Evolutionary conservation across 2,797 vertebrate genomes (phyloP).

Genomic region (Tragelaphus eurycerus): DNA sequence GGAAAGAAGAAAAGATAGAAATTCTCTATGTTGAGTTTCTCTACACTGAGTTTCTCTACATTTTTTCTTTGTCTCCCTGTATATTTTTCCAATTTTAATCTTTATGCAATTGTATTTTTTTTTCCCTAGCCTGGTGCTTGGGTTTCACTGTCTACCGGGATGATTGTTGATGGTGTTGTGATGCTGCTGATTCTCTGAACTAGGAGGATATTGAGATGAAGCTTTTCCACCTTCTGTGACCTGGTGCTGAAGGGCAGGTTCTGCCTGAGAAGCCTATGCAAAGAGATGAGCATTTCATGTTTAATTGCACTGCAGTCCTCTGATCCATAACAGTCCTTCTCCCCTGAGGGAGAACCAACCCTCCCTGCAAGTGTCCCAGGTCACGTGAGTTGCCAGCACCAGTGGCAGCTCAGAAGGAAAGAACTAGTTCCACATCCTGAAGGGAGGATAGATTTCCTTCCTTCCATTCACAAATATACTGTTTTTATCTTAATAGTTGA

Average conservation of each 20-base stretch:
- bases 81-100: background rate
- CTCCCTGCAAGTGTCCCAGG: background rate
- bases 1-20: background rate
- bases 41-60: background rate
- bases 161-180: background rate
- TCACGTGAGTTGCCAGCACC: background rate
- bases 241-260: background rate
- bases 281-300: background rate
- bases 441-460: background rate
- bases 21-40: background rate
- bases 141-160: background rate
- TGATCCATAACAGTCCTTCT: background rate
- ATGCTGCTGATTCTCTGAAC: background rate
- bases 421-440: background rate
- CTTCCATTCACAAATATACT: background rate
- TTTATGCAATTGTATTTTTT: background rate
- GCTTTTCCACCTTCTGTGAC: background rate
- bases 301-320: background rate
- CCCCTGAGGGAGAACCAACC: background rate
- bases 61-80: background rate
- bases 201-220: background rate
- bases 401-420: background rate
- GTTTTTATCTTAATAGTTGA: slow-evolving; percentile 42
- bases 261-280: background rate
- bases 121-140: background rate